A percentile compares a stretch with the other conserved stretches of the same genome.
phyloP scores from a whole-genome alignment of 2,113 vertebrate species.

The Tapirus terrestris region DNA sequence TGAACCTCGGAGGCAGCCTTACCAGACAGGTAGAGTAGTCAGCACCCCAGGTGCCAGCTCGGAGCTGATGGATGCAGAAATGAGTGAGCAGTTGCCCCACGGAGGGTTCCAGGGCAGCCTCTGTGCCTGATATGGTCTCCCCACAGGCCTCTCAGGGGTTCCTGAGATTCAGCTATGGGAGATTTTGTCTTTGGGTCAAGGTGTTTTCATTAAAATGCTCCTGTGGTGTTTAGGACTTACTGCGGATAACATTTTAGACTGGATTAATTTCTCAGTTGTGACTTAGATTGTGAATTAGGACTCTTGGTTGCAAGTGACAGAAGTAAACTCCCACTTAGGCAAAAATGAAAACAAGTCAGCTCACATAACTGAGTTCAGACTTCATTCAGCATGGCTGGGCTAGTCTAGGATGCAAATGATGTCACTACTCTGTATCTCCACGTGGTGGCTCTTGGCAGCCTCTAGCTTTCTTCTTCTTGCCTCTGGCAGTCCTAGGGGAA shows the following conservation, averaged over 20 bases:
- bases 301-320: not conserved
- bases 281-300: not conserved
- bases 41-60: not conserved
- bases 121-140: not conserved
- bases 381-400: not conserved
- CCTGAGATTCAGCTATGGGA: not conserved
- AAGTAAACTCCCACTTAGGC: not conserved
- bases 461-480: no score
- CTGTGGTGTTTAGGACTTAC: not conserved
- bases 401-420: not conserved
- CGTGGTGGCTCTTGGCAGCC: accelerated
- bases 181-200: not conserved
- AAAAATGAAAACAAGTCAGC: not conserved
- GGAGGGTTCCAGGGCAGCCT: not conserved
- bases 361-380: accelerated
- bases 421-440: not conserved
- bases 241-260: not conserved
- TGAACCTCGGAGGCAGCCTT: conserved; percentile 99
- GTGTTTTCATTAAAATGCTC: not conserved
- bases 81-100: not conserved
- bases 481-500: not conserved
- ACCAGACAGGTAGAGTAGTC: conserved; percentile 93
- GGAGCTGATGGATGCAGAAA: not conserved
- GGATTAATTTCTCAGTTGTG: not conserved
- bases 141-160: not conserved